Evolutionary conservation across 2,888 invertebrate species (phyloP).

Genomic region (Margaritifera margaritifera): DNA sequence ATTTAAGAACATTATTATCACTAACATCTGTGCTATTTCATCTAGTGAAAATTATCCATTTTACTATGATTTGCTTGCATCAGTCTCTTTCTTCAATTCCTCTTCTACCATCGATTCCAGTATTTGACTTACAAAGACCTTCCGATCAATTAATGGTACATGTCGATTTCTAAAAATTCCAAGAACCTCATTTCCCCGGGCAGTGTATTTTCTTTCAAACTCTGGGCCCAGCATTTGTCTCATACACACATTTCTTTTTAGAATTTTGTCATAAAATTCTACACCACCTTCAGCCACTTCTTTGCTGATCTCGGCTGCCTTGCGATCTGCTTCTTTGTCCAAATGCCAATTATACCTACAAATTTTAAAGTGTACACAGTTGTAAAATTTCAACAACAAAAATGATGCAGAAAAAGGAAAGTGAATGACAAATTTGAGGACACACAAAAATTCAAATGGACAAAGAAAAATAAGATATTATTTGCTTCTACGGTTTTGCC

Average conservation of each 20-base stretch:
- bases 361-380: no score
- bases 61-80: no score
- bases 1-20: no score
- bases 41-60: no score
- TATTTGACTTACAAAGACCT: slow-evolving; percentile 6
- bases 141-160: slow-evolving; percentile 8
- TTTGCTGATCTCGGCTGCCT: slow-evolving; percentile 77
- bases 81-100: no score
- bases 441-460: no score
- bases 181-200: slow-evolving; percentile 27
- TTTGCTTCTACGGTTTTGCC: no score
- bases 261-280: slow-evolving; percentile 83
- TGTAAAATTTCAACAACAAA: no score
- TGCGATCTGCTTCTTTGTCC: slow-evolving; percentile 80
- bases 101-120: not conserved
- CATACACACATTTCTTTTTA: slow-evolving; percentile 84
- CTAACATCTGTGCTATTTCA: no score
- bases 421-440: no score
- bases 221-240: slow-evolving; percentile 79
- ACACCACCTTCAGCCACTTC: slow-evolving; percentile 83
- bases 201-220: slow-evolving; percentile 71
- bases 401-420: no score
- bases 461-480: no score
- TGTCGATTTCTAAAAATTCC: slow-evolving; percentile 4
- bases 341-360: slow-evolving; percentile 76